These are phyloP conservation scores for Cataglyphis cursor DNA, from an alignment of 2,888 invertebrate genomes.

Conservation along the genomic window DNA sequence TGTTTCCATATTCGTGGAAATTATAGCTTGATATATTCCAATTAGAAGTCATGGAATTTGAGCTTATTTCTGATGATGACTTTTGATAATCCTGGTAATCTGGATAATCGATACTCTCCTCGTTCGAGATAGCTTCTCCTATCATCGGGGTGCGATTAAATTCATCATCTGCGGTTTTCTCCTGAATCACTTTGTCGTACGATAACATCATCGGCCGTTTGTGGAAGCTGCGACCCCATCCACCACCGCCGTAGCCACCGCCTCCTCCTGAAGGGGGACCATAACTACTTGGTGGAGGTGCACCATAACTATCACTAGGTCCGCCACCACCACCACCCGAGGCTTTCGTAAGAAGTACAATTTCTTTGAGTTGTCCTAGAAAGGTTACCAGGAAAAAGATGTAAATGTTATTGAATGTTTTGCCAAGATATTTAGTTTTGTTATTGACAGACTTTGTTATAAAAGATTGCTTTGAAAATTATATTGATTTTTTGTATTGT, in stretches of 20 bases:
- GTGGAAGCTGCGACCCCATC: constrained; percentile 88
- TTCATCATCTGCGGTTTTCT: background rate
- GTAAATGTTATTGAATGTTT: constrained; percentile 2
- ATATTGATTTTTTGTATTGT: background rate
- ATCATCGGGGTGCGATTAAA: constrained; percentile 36
- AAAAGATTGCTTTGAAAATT: background rate
- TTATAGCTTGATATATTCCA: constrained; percentile 43
- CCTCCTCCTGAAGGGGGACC: constrained; percentile 82
- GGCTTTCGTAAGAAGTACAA: constrained; percentile 86
- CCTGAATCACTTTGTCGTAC: constrained; percentile 41
- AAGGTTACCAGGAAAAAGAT: background rate
- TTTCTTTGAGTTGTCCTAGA: constrained; percentile 81
- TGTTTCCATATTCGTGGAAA: background rate
- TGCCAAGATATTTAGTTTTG: background rate
- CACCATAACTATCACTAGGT: constrained; percentile 80
- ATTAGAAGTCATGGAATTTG: constrained; percentile 18
- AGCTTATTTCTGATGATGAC: background rate
- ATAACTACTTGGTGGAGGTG: constrained; percentile 80
- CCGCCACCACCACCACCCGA: constrained; percentile 87
- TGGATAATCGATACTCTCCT: constrained; percentile 25
- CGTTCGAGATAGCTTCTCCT: constrained; percentile 22
- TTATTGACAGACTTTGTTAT: constrained; percentile 26
- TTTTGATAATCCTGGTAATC: constrained; percentile 22
- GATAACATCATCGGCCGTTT: constrained; percentile 82
- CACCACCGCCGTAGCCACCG: constrained; percentile 82